phyloP scores from a whole-genome alignment of 2,888 invertebrate species.

The Pandemis heparana region DNA sequence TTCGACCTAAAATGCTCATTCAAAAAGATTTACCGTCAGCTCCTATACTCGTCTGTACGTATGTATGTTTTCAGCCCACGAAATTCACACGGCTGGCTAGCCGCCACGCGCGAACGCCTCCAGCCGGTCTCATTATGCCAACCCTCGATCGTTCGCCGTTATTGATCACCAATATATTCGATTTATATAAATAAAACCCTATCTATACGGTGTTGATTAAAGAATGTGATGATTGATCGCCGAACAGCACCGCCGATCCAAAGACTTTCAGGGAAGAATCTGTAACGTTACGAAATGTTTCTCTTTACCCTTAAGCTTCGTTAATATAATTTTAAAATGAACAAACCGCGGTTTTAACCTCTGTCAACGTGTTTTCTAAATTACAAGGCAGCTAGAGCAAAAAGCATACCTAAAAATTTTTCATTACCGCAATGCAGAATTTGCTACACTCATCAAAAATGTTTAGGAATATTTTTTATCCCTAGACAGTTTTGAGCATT shows the following conservation, averaged over 20 bases:
- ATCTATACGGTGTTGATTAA: constrained; percentile 36
- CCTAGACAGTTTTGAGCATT: too few relatives aligned
- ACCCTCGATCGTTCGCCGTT: constrained; percentile 62
- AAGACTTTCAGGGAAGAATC: constrained; percentile 4
- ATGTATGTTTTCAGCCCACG: constrained; percentile 58
- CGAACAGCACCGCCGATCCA: neutral
- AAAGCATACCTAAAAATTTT: neutral
- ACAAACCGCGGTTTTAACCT: too few relatives aligned
- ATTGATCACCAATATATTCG: constrained; percentile 64
- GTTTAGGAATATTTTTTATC: too few relatives aligned
- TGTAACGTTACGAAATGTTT: neutral
- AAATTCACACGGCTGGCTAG: constrained; percentile 77
- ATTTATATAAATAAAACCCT: constrained; percentile 36
- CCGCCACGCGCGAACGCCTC: constrained; percentile 77
- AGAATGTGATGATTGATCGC: constrained; percentile 38
- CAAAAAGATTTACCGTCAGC: neutral
- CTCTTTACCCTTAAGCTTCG: neutral
- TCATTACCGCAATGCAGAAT: neutral
- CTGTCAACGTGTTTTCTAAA: too few relatives aligned
- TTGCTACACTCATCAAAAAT: neutral
- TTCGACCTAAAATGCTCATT: neutral
- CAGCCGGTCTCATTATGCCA: constrained; percentile 74
- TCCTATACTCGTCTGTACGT: constrained; percentile 13
- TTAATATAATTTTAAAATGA: too few relatives aligned
- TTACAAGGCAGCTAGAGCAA: too few relatives aligned